These are phyloP conservation scores for Actenoides lindsayi DNA, from an alignment of 2,113 vertebrate species.

Conservation along the genomic window DNA sequence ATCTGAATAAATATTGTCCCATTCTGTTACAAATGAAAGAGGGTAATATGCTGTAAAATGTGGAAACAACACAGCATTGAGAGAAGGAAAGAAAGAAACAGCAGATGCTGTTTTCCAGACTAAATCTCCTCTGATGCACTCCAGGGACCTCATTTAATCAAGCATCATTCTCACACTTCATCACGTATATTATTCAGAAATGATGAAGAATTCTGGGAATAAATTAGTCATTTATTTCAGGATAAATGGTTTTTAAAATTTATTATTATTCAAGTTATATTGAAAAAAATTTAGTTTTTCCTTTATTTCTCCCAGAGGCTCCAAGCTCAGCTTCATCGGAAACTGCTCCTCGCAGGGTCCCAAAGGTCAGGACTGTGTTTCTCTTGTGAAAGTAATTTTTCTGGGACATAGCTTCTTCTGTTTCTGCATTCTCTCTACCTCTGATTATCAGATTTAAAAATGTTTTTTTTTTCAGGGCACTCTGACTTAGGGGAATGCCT, in stretches of 20 bases:
- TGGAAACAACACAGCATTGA: conserved; percentile 34
- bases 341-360: neutral
- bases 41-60: neutral
- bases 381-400: neutral
- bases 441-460: neutral
- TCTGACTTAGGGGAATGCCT: neutral
- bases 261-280: conserved; percentile 50
- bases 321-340: conserved; percentile 16
- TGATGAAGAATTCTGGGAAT: conserved; percentile 64
- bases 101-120: conserved; percentile 70
- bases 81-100: conserved; percentile 44
- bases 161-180: conserved; percentile 73
- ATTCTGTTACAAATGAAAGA: conserved; percentile 44
- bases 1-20: conserved; percentile 45
- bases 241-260: conserved; percentile 54
- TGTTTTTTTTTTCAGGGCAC: neutral
- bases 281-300: neutral
- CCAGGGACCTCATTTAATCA: conserved; percentile 72
- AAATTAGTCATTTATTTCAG: conserved; percentile 63
- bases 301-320: conserved; percentile 19
- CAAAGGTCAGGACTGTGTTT: neutral
- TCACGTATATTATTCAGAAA: conserved; percentile 69
- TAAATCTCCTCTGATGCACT: conserved; percentile 62
- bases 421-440: neutral
- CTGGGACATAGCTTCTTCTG: neutral